These are phyloP conservation scores for Mormyrus lacerda DNA, from an alignment of 2,113 vertebrate genomes.

Conservation along the genomic window DNA sequence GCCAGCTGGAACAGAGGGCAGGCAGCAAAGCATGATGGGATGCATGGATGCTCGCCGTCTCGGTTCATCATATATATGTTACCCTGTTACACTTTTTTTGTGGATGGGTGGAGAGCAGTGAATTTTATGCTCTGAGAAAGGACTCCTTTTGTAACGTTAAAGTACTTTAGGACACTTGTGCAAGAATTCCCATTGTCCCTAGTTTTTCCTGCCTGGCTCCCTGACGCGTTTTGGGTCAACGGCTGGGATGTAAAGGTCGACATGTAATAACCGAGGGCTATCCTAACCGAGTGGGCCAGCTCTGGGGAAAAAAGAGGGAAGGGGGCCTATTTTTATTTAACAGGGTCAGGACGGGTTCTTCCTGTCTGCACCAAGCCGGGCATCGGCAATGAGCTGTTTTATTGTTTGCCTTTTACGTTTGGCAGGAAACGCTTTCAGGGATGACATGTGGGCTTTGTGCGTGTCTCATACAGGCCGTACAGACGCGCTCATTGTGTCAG, in stretches of 20 bases:
- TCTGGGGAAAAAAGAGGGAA: neutral
- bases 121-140: neutral
- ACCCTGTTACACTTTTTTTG: neutral
- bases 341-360: neutral
- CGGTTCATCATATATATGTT: neutral
- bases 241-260: neutral
- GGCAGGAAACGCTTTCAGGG: neutral
- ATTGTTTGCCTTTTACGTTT: neutral
- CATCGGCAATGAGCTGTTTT: neutral
- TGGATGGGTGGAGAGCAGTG: neutral
- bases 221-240: too few species aligned
- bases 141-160: neutral
- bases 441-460: neutral
- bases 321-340: neutral
- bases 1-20: neutral
- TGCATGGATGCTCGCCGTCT: neutral
- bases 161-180: neutral
- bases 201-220: too few species aligned
- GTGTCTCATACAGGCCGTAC: neutral
- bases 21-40: slow-evolving; percentile 4
- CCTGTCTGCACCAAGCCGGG: neutral
- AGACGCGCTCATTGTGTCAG: neutral
- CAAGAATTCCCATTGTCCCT: neutral
- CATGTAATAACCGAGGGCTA: neutral
- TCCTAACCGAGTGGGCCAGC: neutral